Conservation (phyloP, 2,113 vertebrate species). For the Brachyhypopomus occidentalis region DNA sequence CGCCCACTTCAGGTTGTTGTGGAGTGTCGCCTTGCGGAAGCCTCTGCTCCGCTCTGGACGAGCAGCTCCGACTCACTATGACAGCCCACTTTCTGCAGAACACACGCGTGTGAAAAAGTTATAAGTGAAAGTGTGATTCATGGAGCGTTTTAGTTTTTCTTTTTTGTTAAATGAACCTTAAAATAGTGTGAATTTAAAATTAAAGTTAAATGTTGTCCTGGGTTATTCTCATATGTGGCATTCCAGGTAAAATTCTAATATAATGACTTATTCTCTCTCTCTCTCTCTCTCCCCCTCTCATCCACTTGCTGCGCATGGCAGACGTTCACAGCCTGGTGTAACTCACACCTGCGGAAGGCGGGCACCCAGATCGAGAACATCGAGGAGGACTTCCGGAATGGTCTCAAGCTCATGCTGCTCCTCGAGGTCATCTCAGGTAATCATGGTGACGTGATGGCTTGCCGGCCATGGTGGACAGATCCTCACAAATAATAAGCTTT, state of each 20-base stretch:
- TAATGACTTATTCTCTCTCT: background rate
- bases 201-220: background rate
- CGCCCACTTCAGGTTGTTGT: conserved; percentile 25
- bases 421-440: conserved; percentile 92
- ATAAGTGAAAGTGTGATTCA: background rate
- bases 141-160: background rate
- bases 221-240: background rate
- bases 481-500: background rate
- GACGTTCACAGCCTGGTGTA: conserved; percentile 96
- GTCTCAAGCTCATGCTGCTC: conserved; percentile 91
- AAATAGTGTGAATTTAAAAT: background rate
- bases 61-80: background rate
- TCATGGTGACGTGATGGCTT: background rate
- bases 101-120: background rate
- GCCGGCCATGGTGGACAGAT: background rate
- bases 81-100: conserved; percentile 17
- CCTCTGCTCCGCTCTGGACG: conserved; percentile 2
- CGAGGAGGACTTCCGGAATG: conserved; percentile 90
- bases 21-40: background rate
- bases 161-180: background rate
- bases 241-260: background rate
- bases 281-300: conserved; percentile 21
- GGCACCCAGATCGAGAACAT: conserved; percentile 93
- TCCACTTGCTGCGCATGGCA: conserved; percentile 53
- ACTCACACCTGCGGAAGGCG: conserved; percentile 90